A percentile compares a stretch with the other conserved stretches of the same genome.
Conservation (phyloP, 2,113 vertebrate genomes). For the Xenotilapia caudafasciata region DNA sequence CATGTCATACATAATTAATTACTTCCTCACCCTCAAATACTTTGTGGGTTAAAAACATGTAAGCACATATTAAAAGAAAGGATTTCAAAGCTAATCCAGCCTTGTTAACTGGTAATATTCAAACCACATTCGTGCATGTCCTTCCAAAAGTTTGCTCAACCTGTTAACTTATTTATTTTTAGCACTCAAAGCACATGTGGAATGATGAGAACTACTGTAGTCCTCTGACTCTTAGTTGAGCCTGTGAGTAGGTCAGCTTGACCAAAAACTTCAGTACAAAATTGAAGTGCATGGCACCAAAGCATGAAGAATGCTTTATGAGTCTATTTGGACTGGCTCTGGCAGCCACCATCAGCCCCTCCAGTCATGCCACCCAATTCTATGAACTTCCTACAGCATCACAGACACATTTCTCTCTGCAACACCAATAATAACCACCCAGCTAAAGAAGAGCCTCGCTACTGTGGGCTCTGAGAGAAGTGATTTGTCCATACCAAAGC, state of each 20-base stretch:
- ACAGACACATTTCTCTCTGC: constrained; percentile 14
- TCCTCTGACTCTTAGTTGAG: not conserved
- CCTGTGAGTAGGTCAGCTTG: not conserved
- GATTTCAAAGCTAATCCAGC: not conserved
- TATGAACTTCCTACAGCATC: not conserved
- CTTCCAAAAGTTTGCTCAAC: not conserved
- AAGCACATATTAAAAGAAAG: not conserved
- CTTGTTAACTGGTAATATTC: not conserved
- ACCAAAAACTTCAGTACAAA: not conserved
- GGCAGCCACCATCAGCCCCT: not conserved
- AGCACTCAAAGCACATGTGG: not conserved
- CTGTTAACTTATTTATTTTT: not conserved
- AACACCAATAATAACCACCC: not conserved
- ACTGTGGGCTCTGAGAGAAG: constrained; percentile 9
- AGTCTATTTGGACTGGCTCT: constrained; percentile 13
- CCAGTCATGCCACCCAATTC: not conserved
- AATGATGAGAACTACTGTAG: not conserved
- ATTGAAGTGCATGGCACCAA: not conserved
- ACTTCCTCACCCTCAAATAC: not conserved
- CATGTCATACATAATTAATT: not conserved
- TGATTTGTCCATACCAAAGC: constrained; percentile 16
- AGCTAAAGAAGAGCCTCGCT: not conserved
- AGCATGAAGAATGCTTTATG: constrained; percentile 11
- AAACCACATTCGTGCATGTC: not conserved
- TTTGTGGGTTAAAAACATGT: not conserved